Base-by-base conservation (phyloP, 1,140 invertebrate genomes). In the Neodiprion pinetum region DNA sequence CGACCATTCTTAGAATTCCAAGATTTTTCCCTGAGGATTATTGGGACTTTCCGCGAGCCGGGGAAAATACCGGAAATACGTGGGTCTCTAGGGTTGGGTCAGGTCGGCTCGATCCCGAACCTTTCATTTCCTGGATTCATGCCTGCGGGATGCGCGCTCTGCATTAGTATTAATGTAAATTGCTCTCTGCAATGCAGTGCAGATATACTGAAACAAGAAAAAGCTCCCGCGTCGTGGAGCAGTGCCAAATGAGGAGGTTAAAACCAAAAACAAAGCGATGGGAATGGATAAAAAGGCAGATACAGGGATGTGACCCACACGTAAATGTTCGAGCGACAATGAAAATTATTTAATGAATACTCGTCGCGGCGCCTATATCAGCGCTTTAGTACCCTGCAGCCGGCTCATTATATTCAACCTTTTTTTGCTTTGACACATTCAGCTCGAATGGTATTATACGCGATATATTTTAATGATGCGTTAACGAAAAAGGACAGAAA, bases 101-200 rank as follows among this genome's bases (percentile, higher is more conserved):
- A 61, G 53, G 53, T 9, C 8, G n/a, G 53, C 53, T 61, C 53
- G 11, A 61, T 61, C 11, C 53, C 53, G 53, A 14, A 40, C 28
- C 28, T 40, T 40, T 40, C 28, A 40, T 40, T 40, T 61, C n/a
- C 53, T 9, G 53, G n/a, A 61, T 40, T 40, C 28, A 40, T 61
- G 53, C 53, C 53, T 17, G 11, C n/a, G 53, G 53, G 53, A 17
- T 61, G 28, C 28, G n/a, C 53, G 11, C 53, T 9, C 53, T 61
- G n/a, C 53, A 61, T 61, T 61, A 17, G 53, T 61, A 61, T 61
- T 61, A 61, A 61, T 61, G 53, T 61, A 61, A 61, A 61, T 61
- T 61, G 53, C 53, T 61, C 53, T 61, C 53, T 17, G 53, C 53
- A 61, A 61, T 61, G 53, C 53, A 61, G 53, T 8, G 53, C 53